phyloP scores from a whole-genome alignment of 2,113 vertebrate species.

The Prunella himalayana region DNA sequence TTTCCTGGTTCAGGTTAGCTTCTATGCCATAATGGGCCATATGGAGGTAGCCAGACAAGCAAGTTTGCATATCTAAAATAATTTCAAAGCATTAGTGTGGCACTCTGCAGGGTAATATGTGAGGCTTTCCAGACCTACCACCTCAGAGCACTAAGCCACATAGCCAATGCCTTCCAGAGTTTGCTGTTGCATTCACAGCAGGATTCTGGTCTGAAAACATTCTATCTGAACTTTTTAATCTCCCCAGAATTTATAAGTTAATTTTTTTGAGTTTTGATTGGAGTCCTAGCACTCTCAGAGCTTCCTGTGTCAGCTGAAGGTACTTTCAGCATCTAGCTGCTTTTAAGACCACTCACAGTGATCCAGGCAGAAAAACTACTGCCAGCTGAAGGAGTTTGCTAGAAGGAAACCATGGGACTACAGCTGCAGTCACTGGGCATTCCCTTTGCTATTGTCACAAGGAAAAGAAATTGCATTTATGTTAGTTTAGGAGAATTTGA shows the following conservation, averaged over 20 bases:
- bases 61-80: background rate
- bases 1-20: background rate
- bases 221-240: background rate
- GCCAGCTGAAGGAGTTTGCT: background rate
- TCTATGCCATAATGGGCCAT: background rate
- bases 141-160: background rate
- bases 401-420: background rate
- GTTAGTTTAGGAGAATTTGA: background rate
- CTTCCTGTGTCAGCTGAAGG: background rate
- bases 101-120: background rate
- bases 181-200: background rate
- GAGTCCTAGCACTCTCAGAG: background rate
- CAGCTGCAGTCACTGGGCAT: background rate
- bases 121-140: background rate
- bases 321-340: background rate
- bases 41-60: background rate
- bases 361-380: background rate
- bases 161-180: background rate
- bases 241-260: background rate
- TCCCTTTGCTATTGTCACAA: background rate
- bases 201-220: background rate
- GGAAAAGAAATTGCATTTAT: background rate
- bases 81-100: background rate
- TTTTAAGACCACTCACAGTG: background rate
- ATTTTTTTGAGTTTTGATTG: background rate